Conservation (phyloP, 1,140 invertebrate genomes). For the Bombus waltoni region DNA sequence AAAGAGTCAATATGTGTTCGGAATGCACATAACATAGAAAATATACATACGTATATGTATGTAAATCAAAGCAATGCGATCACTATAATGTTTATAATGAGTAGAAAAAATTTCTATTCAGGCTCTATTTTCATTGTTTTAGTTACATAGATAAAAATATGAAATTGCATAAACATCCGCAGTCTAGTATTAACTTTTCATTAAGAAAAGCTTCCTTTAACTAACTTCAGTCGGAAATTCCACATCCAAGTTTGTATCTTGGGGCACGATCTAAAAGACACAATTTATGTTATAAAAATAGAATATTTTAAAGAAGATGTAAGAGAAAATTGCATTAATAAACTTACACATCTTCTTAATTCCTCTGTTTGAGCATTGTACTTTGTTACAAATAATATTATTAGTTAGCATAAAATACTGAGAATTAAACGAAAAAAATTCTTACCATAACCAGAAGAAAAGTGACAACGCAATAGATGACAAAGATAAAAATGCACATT, state of each 20-base stretch:
- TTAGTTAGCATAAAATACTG: conserved; percentile 45
- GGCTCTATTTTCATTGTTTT: not conserved
- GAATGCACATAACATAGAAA: not conserved
- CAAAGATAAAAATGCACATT: conserved; percentile 69
- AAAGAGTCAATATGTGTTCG: not conserved
- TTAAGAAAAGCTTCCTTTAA: conserved; percentile 5
- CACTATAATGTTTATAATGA: not conserved
- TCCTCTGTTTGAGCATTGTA: conserved; percentile 59
- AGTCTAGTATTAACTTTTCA: not conserved
- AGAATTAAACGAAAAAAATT: conserved; percentile 11
- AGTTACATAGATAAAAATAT: not conserved
- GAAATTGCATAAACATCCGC: not conserved
- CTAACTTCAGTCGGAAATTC: conserved; percentile 1
- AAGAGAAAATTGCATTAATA: conserved; percentile 9
- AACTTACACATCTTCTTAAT: conserved; percentile 66
- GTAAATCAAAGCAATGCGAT: not conserved
- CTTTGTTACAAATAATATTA: conserved; percentile 51
- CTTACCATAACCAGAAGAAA: conserved; percentile 71
- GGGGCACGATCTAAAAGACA: not conserved
- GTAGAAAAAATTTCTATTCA: not conserved
- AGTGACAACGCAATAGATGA: conserved; percentile 59
- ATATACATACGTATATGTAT: not conserved
- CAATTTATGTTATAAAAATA: not conserved
- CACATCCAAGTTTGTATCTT: not conserved
- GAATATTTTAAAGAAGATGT: not conserved